Evolutionary conservation across 2,888 invertebrate species (phyloP), one percentile per base, ranked within the genome.

Genomic region (Drosophila birchii): DNA sequence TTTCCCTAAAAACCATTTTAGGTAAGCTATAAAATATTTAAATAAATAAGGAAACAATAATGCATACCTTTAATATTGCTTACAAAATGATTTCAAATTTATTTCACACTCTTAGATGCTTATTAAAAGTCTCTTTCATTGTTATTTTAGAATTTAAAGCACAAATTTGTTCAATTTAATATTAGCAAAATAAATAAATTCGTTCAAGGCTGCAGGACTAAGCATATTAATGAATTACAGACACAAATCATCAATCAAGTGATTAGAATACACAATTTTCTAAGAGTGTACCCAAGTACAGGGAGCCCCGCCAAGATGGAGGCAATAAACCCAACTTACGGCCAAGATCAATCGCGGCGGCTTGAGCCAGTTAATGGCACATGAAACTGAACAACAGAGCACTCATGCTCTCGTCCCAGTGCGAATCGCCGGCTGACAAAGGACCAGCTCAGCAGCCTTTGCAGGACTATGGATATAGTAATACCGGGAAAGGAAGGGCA

Each of bases 271-370:
- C 11, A 8, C 23, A 1, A 36, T 64, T 61, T 61, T 32, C 51
- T 44, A 6, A 5, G 29, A 66, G 64, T 66, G 64, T 14, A 16
- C 4, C 20, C 36, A 36, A 38, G 34, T 20, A 38, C 45, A 49
- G 69, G 26, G 14, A 43, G 41, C 34, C 32, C 32, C 43, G 71
- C 20, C 29, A 12, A 20, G 26, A 47, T 56, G 78, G 72, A 68
- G 68, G 57, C 80, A 76, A 85, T 78, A 83, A 83, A 80, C 59
- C 76, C 75, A 76, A 73, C 68, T 71, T 66, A 67, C 71, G 53
- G 75, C 62, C 76, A 86, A 84, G 84, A 85, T 85, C 84, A 85
- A 85, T 85, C 87, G 87, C 84, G 64, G 78, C 69, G 81, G 73
- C 78, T 84, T 78, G 68, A 66, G 76, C 75, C 61, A 80, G 68